Base-by-base conservation (phyloP, 2,113 vertebrate species). In the Marcusenius ussheri region DNA sequence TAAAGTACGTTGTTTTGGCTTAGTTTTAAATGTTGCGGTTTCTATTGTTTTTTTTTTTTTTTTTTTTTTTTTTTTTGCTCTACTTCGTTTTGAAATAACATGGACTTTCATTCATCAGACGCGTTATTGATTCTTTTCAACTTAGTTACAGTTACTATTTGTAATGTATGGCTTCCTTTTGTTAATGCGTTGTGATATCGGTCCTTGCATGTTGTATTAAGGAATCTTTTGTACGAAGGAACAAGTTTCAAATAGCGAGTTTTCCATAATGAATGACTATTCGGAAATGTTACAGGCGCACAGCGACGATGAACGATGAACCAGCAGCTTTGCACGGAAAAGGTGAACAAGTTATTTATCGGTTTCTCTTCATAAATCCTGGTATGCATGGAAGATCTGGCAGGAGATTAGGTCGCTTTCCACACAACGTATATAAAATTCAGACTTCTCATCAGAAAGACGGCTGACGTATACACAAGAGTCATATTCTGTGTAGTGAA, bases 401-500 rank as follows among this genome's bases (percentile, higher is more conserved):
- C 91, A 89, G 90, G 92, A 94, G 93, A 94, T 94, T 93, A 93
- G 50, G 92, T 91, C 94, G 93, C 62, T 91, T 85, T 93, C 92
- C 93, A 91, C 93, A 92, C 93, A 94, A 94, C 88, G 90, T 91
- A 83, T 95, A 95, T 94, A 94, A 91, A 93, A 93, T 94, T 47
- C 85, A 53, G 92, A 89, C 91, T 49, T 87, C 91, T 91, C 93
- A 93, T 94, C 94, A 93, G 93, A 95, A 92, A 93, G 92, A 92
- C 91, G 46, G 93, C 93, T 96, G 95, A 96, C 95, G 95, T 94
- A 95, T 91, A 94, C 91, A 93, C 93, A 93, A 91, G 95, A 96
- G 92, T 96, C 96, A 96, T 97, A 97, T 93, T 95, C 97, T 95
- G 92, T 95, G 96, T 95, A 93, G 93, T 95, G 95, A 95, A 96